Evolutionary conservation across 2,888 invertebrate species (phyloP).

Genomic region (Ennomos quercinarius): DNA sequence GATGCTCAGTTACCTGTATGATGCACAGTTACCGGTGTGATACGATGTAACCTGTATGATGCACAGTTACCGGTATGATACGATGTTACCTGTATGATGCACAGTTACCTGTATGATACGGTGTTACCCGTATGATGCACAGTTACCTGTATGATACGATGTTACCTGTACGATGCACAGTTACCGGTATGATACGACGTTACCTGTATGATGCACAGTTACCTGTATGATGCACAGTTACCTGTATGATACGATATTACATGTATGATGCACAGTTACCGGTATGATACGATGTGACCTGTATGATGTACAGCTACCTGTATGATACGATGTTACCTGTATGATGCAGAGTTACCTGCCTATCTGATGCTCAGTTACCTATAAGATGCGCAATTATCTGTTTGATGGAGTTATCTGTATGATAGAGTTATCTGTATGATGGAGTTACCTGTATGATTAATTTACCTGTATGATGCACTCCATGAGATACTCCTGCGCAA

Average conservation of each 20-base stretch:
- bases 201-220: constrained; percentile 22
- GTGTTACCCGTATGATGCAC: no score
- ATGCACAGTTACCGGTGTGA: no score
- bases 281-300: background rate
- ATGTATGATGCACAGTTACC: background rate
- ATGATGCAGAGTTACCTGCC: no score
- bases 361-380: no score
- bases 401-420: no score
- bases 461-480: constrained; percentile 60
- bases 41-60: background rate
- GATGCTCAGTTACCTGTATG: no score
- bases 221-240: no score
- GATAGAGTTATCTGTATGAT: background rate
- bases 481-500: constrained; percentile 99
- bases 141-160: background rate
- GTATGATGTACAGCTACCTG: no score
- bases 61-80: background rate
- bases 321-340: no score
- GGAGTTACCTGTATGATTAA: background rate
- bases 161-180: background rate
- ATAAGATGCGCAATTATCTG: no score
- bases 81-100: constrained; percentile 18
- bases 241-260: background rate
- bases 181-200: no score
- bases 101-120: background rate